Evolutionary conservation across 2,113 vertebrate species (phyloP).

Genomic region (Pipra filicauda): DNA sequence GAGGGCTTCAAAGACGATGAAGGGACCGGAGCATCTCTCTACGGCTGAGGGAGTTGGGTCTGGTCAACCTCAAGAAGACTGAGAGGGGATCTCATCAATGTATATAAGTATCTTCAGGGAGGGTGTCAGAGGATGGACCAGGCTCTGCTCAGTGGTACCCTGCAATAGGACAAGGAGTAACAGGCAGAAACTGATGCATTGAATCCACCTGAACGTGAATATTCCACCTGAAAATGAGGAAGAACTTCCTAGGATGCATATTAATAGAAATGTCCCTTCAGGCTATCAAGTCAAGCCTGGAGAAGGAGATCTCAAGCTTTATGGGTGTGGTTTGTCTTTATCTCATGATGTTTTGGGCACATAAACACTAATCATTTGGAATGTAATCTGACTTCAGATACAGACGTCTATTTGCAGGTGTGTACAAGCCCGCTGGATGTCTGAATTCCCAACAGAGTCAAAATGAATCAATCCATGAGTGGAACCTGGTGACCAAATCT

Average conservation of each 20-base stretch:
- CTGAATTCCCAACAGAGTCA: background rate
- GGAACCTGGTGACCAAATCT: background rate
- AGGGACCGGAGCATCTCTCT: background rate
- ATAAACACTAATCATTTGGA: background rate
- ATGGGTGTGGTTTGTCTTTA: background rate
- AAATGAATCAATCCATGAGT: background rate
- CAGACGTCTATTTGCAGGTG: background rate
- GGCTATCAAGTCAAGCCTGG: background rate
- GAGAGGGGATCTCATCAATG: too few species aligned
- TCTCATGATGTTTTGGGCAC: background rate
- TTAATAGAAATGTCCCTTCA: background rate
- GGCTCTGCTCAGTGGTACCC: background rate
- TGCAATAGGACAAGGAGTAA: background rate
- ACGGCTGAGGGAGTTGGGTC: background rate
- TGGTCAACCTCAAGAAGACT: background rate
- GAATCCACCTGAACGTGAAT: background rate
- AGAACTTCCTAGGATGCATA: background rate
- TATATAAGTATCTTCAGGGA: fast-evolving
- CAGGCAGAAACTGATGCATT: background rate
- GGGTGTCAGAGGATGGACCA: background rate
- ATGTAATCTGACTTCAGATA: background rate
- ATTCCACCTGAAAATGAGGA: background rate
- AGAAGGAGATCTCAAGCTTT: background rate
- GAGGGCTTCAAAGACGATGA: fast-evolving
- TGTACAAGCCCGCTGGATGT: too few species aligned